Base-by-base conservation (phyloP, 2,888 invertebrate genomes). In the Halictus quadricinctus region DNA sequence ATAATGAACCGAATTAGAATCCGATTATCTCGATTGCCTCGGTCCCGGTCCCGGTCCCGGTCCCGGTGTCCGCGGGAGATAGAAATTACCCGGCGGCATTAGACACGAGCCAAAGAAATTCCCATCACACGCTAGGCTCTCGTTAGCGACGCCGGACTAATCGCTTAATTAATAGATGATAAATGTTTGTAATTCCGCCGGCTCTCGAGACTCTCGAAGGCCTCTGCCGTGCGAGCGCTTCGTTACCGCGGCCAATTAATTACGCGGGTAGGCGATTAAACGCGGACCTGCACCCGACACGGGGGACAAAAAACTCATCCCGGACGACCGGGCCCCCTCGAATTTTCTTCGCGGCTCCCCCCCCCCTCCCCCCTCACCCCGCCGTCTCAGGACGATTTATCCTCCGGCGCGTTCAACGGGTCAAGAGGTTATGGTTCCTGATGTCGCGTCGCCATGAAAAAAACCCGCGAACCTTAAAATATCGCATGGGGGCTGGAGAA, bases 141-240 rank as follows among this genome's bases (percentile, higher is more conserved):
- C 89, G 89, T 90, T 90, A 90, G 88, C 64, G 86, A 87, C 84
- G 85, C 73, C 72, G 82, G 85, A 91, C 88, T 91, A 91, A 91
- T 91, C 89, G 91, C 91, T 91, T 91, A 91, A 91, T 91, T 91
- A 91, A 91, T 91, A 90, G 80, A 86, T 91, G 91, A 91, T 89
- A 88, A 89, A 91, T 91, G 91, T 83, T 88, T 76, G 89, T 80
- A 88, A 91, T 91, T 88, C 87, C 87, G 60, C 41, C 79, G 79
- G 76, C 79, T 64, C 64, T 29, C 74, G 72, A 18, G 84, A 48
- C 78, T 21, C 43, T 75, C 50, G 82, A 76, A 79, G 64, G 79
- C 81, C 64, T 29, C 15, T 15, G 70, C 81, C 76, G 75, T 58
- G 76, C 85, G 76, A 77, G 89, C 80, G 78, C 73, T 84, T 88